phyloP scores from a whole-genome alignment of 2,113 vertebrate genomes.

The Ophiodon elongatus region DNA sequence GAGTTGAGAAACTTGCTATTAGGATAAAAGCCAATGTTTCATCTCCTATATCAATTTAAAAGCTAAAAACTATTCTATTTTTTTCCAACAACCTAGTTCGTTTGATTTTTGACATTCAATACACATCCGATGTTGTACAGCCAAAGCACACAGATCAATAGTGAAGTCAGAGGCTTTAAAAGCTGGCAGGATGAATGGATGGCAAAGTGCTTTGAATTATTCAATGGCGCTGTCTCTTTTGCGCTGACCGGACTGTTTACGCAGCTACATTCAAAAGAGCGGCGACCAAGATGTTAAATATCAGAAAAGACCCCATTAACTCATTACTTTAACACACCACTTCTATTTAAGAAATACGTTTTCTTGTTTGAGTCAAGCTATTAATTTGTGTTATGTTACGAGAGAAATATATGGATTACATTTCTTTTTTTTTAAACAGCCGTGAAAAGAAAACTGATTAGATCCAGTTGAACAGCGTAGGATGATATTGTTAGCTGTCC shows the following conservation, averaged over 20 bases:
- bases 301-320: constrained; percentile 22
- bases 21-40: not conserved
- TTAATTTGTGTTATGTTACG: not conserved
- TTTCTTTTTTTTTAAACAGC: too few species aligned
- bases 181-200: constrained; percentile 76
- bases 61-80: constrained; percentile 32
- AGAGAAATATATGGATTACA: not conserved
- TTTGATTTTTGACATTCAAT: constrained; percentile 70
- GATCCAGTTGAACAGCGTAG: not conserved
- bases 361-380: not conserved
- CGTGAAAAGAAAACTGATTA: not conserved
- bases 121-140: constrained; percentile 52
- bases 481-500: not conserved
- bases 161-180: constrained; percentile 76
- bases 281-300: constrained; percentile 51
- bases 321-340: not conserved
- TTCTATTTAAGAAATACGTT: not conserved
- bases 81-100: constrained; percentile 28
- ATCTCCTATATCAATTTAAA: constrained; percentile 6
- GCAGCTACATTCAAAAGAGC: constrained; percentile 42
- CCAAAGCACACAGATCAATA: constrained; percentile 80
- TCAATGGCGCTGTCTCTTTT: constrained; percentile 66
- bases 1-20: constrained; percentile 14
- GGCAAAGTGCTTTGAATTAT: constrained; percentile 77
- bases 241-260: constrained; percentile 68